Conservation (phyloP, 2,113 vertebrate species). For the Oreochromis niloticus region DNA sequence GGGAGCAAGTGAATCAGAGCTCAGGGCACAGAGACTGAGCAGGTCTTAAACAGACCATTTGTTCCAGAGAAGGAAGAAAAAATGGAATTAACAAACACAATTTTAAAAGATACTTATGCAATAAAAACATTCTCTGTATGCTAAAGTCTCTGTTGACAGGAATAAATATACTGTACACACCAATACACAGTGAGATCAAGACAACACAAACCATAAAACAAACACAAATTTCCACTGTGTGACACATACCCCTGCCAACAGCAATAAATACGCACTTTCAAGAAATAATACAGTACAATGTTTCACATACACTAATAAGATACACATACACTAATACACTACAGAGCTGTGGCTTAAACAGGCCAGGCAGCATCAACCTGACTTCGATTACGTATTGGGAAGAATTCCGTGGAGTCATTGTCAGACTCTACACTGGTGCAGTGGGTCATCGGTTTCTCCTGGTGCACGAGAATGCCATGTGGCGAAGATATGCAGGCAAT, state of each 20-base stretch:
- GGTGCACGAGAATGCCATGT: not conserved
- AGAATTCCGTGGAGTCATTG: not conserved
- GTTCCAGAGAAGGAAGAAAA: not conserved
- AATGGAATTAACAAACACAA: too few relatives aligned
- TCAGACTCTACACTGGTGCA: not conserved
- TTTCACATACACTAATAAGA: too few relatives aligned
- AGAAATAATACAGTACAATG: too few relatives aligned
- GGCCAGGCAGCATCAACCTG: not conserved
- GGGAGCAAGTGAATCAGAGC: not conserved
- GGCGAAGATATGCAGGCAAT: not conserved
- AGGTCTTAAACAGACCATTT: not conserved
- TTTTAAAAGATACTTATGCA: too few relatives aligned
- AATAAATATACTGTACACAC: too few relatives aligned
- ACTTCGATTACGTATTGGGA: not conserved
- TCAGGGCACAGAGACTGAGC: not conserved
- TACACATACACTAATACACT: not conserved
- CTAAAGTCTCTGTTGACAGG: too few relatives aligned
- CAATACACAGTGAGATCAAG: too few relatives aligned
- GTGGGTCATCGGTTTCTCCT: not conserved
- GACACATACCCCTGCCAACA: too few relatives aligned
- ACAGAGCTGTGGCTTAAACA: not conserved
- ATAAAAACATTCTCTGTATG: too few relatives aligned
- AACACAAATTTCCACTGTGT: too few relatives aligned
- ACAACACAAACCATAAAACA: too few relatives aligned
- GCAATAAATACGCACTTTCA: too few relatives aligned